phyloP scores from a whole-genome alignment of 2,797 vertebrate species.

The Brachyalestes nurse region DNA sequence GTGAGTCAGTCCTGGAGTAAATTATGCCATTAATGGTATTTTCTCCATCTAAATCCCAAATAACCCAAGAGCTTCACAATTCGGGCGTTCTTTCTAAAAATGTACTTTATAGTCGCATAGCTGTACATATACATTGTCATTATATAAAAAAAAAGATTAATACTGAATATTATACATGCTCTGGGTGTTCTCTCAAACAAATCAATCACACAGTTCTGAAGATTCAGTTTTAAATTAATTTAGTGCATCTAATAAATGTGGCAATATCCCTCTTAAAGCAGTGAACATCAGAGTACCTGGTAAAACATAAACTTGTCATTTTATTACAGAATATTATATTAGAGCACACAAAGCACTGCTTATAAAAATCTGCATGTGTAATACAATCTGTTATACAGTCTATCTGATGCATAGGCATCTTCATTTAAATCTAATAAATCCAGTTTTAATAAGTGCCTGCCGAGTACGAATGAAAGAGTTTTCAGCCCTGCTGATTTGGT shows the following conservation, averaged over 20 bases:
- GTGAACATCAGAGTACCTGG: not conserved
- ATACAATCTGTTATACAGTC: not conserved
- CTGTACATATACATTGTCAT: not conserved
- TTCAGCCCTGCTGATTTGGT: slow-evolving; percentile 38
- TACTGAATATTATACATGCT: not conserved
- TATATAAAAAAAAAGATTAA: not conserved
- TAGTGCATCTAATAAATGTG: slow-evolving; percentile 1
- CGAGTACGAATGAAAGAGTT: slow-evolving; percentile 2
- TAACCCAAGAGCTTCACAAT: not conserved
- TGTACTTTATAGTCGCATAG: not conserved
- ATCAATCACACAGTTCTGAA: not conserved
- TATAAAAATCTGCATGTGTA: too few relatives aligned
- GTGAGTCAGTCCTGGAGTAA: not conserved
- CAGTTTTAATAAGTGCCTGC: slow-evolving; percentile 10
- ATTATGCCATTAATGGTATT: not conserved
- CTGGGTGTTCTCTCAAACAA: not conserved
- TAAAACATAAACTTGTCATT: too few relatives aligned
- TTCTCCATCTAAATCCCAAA: not conserved
- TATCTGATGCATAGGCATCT: slow-evolving; percentile 6
- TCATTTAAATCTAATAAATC: not conserved
- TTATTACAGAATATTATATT: too few relatives aligned
- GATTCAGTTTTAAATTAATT: not conserved
- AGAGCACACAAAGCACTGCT: not conserved
- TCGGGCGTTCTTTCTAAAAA: not conserved
- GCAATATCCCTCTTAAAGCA: not conserved